phyloP scores from a whole-genome alignment of 2,888 invertebrate species.

The Patella depressa region DNA sequence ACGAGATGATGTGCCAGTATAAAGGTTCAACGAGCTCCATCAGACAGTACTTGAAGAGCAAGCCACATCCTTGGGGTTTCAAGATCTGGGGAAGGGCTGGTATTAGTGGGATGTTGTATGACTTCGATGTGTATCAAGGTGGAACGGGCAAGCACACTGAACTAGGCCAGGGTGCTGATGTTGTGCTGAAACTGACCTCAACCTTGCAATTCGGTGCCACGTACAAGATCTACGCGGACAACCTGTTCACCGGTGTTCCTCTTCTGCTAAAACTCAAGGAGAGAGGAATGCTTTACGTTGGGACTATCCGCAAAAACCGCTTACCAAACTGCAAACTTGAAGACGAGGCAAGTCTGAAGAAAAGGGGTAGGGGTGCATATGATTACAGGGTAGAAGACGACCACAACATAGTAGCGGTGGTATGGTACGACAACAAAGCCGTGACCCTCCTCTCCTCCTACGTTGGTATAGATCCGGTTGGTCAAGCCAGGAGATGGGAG shows the following conservation, averaged over 20 bases:
- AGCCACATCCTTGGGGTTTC: slow-evolving; percentile 29
- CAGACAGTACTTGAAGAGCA: slow-evolving; percentile 32
- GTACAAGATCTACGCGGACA: slow-evolving; percentile 32
- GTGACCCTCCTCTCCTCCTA: neutral
- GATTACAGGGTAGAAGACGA: neutral
- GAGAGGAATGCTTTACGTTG: neutral
- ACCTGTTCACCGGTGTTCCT: slow-evolving; percentile 16
- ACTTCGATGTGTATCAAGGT: slow-evolving; percentile 33
- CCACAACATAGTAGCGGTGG: neutral
- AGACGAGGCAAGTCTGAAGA: neutral
- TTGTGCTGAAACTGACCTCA: slow-evolving; percentile 20
- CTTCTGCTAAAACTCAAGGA: neutral
- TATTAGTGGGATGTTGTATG: slow-evolving; percentile 23
- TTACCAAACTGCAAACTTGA: neutral
- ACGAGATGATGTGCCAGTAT: slow-evolving; percentile 61
- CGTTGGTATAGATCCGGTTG: neutral
- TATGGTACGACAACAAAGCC: neutral
- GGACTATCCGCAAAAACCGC: neutral
- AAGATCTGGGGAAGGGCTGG: slow-evolving; percentile 27
- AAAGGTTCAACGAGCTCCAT: slow-evolving; percentile 42
- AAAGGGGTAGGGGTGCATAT: neutral
- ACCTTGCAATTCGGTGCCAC: slow-evolving; percentile 11
- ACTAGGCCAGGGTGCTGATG: slow-evolving; percentile 26
- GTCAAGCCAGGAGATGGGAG: neutral
- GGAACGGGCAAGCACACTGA: slow-evolving; percentile 1